Evolutionary conservation across 2,113 vertebrate species (phyloP), one percentile per base, ranked within the genome.

Genomic region (Axis porcinus): DNA sequence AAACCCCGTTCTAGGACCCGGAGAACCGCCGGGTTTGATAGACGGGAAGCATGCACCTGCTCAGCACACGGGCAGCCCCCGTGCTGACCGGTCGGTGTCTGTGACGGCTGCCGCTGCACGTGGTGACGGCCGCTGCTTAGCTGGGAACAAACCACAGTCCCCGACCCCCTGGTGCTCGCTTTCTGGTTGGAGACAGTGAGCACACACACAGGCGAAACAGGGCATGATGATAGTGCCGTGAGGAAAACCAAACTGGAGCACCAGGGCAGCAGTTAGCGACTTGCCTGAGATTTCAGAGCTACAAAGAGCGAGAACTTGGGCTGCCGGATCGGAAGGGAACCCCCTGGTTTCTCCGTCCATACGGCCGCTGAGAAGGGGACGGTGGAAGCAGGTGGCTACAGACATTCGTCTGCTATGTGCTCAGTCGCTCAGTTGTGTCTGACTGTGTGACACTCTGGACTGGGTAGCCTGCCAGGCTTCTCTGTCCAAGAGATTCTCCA

Each of bases 11-110:
- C 19, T 76, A 70, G 23, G n/a, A n/a, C n/a, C n/a, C n/a, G n/a
- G n/a, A n/a, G n/a, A n/a, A n/a, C n/a, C n/a, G n/a, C n/a, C n/a
- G n/a, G n/a, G 6, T 74, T 57, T 58, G 58, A 58, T 14, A 1
- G 4, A 30, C 3, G 50, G 45, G 27, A 7, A 4, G 3, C 25
- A 7, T 40, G 11, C 1, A 9, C 6, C 14, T 40, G 8, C 23
- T 12, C 4, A 12, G n/a, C 17, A 21, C 19, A 4, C 0, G 11
- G 50, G 43, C 55, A 54, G 40, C 28, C 17, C 43, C 10, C 7
- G 11, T 50, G 50, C 27, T n/a, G 47, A 67, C 0, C 30, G 30
- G 45, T 60, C 5, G 40, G 78, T 28, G 19, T 55, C 91, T 43
- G 30, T 14, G 30, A 74, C 33, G 33, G 28, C 40, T 43, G 28